These are phyloP conservation scores for Lacerta agilis DNA, from an alignment of 2,797 vertebrate species.

Conservation along the genomic window DNA sequence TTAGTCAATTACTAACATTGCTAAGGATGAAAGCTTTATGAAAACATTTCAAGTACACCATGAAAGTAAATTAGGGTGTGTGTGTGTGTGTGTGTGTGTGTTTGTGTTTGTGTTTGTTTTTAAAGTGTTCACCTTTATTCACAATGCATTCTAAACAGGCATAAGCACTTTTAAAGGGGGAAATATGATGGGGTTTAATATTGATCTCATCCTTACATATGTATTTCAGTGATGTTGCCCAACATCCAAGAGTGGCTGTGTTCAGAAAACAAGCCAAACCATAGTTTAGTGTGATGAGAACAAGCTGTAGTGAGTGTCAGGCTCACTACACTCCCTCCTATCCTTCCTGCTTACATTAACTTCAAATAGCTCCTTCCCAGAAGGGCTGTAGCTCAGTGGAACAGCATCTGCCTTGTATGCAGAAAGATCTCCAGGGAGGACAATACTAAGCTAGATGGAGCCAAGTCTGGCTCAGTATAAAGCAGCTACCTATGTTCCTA, in stretches of 20 bases:
- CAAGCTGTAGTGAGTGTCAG: no score
- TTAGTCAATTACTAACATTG: conserved; percentile 11
- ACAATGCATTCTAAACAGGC: not conserved
- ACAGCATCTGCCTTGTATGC: no score
- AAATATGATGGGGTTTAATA: not conserved
- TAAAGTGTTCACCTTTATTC: conserved; percentile 21
- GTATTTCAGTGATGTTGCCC: not conserved
- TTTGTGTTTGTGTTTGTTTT: not conserved
- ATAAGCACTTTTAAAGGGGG: not conserved
- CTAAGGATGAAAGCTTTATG: not conserved
- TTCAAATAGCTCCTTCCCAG: not conserved
- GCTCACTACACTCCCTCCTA: no score
- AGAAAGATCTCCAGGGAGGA: no score
- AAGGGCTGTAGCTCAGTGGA: not conserved
- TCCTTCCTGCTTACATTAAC: not conserved
- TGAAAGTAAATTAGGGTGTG: not conserved
- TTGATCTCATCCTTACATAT: not conserved
- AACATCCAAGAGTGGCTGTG: no score
- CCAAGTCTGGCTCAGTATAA: no score
- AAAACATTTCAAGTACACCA: not conserved
- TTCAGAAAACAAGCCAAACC: no score
- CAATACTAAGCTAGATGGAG: no score
- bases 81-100: no score
- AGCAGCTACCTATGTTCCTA: no score
- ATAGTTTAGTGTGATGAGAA: no score